Percentiles rank a stretch among this genome's conserved stretches.
phyloP scores from a whole-genome alignment of 2,113 vertebrate species.

The Martes martes region DNA sequence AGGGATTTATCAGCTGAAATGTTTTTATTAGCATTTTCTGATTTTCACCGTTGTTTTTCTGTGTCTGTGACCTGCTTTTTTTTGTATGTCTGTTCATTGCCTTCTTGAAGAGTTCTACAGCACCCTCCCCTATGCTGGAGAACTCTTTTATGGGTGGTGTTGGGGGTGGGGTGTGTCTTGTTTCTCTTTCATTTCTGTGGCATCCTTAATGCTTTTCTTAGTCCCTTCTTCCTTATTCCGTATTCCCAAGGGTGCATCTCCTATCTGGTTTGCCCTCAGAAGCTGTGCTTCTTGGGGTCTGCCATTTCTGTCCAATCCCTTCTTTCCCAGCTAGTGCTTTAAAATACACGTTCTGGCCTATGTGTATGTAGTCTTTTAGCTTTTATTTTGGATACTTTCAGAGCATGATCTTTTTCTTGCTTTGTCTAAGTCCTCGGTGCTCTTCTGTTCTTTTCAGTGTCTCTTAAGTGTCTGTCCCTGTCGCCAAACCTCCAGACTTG shows the following conservation, averaged over 20 bases:
- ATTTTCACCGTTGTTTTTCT: neutral
- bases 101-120: neutral
- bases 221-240: neutral
- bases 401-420: neutral
- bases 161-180: neutral
- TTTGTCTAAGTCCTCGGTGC: neutral
- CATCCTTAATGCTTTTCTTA: neutral
- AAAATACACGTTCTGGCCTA: neutral
- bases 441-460: neutral
- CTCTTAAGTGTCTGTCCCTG: neutral
- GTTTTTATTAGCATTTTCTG: neutral
- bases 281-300: neutral
- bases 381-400: neutral
- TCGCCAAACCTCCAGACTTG: neutral
- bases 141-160: neutral
- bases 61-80: neutral
- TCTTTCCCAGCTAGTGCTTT: neutral
- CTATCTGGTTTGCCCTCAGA: neutral
- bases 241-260: neutral
- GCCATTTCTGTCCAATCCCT: neutral
- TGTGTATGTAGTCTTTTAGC: neutral
- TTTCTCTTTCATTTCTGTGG: neutral
- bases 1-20: neutral
- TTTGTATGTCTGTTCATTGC: neutral
- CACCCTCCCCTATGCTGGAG: neutral